Base-by-base conservation (phyloP, 2,113 vertebrate genomes). In the Alectura lathami region DNA sequence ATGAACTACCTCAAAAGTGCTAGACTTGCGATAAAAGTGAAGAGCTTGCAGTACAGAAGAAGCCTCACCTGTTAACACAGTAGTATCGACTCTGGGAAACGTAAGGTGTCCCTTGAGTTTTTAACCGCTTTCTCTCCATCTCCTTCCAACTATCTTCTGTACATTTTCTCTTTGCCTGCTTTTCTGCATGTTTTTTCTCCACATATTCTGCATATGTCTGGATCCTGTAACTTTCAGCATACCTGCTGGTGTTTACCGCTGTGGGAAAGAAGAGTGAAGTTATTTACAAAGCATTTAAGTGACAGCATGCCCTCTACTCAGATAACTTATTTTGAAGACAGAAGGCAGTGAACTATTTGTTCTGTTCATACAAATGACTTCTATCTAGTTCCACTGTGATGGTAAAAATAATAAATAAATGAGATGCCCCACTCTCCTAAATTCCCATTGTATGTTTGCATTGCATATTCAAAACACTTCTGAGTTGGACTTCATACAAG, bases 241-340 rank as follows among this genome's bases (percentile, higher is more conserved):
- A 99, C 92, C 97, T 99, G 97, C 99, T 99, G 96, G 99, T 99
- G 98, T 99, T 99, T 91, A 99, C 98, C 57, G 99, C 99, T 99
- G 79, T 5, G 22, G 83, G 64, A 66, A 91, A 96, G 74, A 84
- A 89, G 38, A 77, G 67, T 11, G 27, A 84, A 43, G 42, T 94
- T 63, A 88, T 12, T 75, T 4, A 80, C 15, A 88, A 74, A 86
- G 56, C 51, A 78, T 48, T 63, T 42, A 30, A 59, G 80, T 66
- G 30, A 73, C 70, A 84, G 45, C 56, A 48, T 42, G 27, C 29
- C 43, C 78, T 88, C 36, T 42, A 48, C 53, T 53, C 40, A 89
- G 91, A 88, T 38, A 84, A 50, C 53, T 64, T 30, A 16, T 24
- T 89, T 57, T 17, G 82, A 85, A 86, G 87, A 29, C 48, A 76